Evolutionary conservation across 1,140 invertebrate genomes (phyloP).

Genomic region (Dendrolimus kikuchii): DNA sequence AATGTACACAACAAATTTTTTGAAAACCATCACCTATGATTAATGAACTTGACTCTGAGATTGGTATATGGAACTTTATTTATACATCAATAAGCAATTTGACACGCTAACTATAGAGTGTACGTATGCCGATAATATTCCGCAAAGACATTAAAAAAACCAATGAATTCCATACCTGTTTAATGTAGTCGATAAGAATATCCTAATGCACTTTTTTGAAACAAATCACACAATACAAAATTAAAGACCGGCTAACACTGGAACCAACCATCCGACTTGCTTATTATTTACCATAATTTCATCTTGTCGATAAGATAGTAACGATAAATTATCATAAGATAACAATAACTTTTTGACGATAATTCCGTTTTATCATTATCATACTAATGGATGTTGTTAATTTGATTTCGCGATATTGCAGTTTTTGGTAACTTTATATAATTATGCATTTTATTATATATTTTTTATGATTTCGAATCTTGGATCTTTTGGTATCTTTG

Average conservation of each 20-base stretch:
- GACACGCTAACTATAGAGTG: too few species aligned
- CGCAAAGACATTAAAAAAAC: too few species aligned
- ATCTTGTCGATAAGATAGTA: constrained; percentile 32
- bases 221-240: not conserved
- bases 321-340: constrained; percentile 24
- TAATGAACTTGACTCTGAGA: too few species aligned
- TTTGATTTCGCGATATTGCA: constrained; percentile 9
- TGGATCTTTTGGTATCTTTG: not conserved
- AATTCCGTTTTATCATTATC: constrained; percentile 31
- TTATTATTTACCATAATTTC: constrained; percentile 43
- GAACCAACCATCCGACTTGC: constrained; percentile 16
- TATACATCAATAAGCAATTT: too few species aligned
- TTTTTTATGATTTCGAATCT: not conserved
- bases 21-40: too few species aligned
- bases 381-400: constrained; percentile 28
- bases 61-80: too few species aligned
- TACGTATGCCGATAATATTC: too few species aligned
- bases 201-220: constrained; percentile 5
- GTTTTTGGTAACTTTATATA: not conserved
- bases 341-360: constrained; percentile 23
- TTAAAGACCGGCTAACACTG: constrained; percentile 23
- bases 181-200: too few species aligned
- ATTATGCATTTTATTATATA: not conserved
- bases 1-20: too few species aligned
- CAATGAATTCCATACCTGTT: too few species aligned